Conservation (phyloP, 2,113 vertebrate species). For the Cygnus buccinator region DNA sequence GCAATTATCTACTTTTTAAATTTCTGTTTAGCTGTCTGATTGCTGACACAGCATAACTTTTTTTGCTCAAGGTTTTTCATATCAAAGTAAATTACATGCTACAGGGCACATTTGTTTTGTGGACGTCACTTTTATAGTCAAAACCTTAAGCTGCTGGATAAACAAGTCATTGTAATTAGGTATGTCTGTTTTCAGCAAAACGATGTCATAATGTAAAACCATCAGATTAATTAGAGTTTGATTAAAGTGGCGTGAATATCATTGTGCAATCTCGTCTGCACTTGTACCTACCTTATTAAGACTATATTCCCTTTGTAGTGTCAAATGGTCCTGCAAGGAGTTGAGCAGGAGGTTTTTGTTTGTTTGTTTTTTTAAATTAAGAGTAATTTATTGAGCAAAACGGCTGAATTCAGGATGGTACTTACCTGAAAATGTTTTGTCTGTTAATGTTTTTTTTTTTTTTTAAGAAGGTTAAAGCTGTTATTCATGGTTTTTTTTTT, state of each 20-base stretch:
- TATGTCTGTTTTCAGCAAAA: constrained; percentile 51
- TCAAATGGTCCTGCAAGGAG: not conserved
- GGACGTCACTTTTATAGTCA: not conserved
- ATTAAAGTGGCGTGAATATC: constrained; percentile 34
- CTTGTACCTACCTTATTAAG: not conserved
- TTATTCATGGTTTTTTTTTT: not conserved
- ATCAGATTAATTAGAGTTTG: constrained; percentile 50
- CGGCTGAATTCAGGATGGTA: not conserved
- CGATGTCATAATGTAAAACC: constrained; percentile 37
- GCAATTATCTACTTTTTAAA: not conserved
- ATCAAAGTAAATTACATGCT: constrained; percentile 27
- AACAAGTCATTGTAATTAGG: constrained; percentile 58
- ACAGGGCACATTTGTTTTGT: constrained; percentile 22
- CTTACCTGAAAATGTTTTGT: not conserved
- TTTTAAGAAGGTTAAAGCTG: accelerated
- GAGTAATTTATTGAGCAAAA: not conserved
- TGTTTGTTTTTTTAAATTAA: not conserved
- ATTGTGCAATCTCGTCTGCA: constrained; percentile 1
- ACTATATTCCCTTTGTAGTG: not conserved
- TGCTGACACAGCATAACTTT: constrained; percentile 16
- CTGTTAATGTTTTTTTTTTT: not conserved
- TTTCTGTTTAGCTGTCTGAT: constrained; percentile 19
- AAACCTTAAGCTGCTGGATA: constrained; percentile 32
- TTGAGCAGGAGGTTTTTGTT: not conserved
- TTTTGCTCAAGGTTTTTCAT: constrained; percentile 38